A percentile compares a stretch with the other conserved stretches of the same genome.
Conservation (phyloP, 2,797 vertebrate species). For the Premnoplex brunnescens region DNA sequence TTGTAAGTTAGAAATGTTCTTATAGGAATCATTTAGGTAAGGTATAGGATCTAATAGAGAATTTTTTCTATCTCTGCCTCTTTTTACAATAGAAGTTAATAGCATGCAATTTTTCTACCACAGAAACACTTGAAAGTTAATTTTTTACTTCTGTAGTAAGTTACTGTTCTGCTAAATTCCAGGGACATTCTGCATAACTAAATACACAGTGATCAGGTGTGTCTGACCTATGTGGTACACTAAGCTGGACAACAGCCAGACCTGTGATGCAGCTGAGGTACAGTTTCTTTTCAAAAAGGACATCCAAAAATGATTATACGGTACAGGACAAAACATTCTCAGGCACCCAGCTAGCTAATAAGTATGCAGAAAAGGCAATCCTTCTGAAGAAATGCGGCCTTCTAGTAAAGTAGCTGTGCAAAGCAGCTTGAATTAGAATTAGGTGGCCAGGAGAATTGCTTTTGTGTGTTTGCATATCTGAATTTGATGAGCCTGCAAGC, state of each 20-base stretch:
- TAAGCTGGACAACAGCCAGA: neutral
- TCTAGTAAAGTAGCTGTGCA: constrained; percentile 13
- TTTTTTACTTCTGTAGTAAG: neutral
- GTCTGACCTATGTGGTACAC: neutral
- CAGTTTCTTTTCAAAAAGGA: neutral
- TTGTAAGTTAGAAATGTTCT: neutral
- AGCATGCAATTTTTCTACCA: neutral
- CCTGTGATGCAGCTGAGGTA: neutral
- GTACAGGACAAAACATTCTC: neutral
- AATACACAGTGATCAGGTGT: neutral
- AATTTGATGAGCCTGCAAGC: constrained; percentile 43
- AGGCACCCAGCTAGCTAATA: constrained; percentile 11
- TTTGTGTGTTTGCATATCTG: constrained; percentile 41
- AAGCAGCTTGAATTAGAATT: constrained; percentile 53
- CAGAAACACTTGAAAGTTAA: neutral
- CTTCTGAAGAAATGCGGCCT: neutral
- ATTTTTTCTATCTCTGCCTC: neutral
- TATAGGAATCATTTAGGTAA: neutral
- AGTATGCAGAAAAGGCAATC: constrained; percentile 28
- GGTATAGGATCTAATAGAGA: neutral
- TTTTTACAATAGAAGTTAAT: neutral
- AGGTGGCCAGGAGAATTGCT: neutral
- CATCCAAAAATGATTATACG: neutral
- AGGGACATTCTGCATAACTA: neutral
- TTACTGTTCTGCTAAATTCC: neutral